A percentile compares a stretch with the other conserved stretches of the same genome.
Evolutionary conservation across 2,113 vertebrate species (phyloP).

Genomic region (Numenius arquata): DNA sequence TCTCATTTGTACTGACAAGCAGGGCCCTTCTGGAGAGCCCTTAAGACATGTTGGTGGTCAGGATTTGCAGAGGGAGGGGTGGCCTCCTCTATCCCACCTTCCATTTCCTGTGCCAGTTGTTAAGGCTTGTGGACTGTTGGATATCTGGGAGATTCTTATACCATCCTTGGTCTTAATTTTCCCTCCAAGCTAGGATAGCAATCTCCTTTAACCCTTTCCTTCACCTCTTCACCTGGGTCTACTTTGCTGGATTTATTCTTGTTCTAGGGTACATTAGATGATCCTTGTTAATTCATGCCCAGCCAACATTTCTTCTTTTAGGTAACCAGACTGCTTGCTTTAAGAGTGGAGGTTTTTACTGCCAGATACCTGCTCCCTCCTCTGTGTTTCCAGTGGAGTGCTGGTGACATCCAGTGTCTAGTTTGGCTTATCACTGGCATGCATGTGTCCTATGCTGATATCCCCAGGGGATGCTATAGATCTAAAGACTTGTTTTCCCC

Average conservation of each 20-base stretch:
- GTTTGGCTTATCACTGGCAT: not conserved
- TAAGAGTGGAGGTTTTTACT: constrained; percentile 50
- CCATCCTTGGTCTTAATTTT: not conserved
- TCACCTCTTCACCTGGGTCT: not conserved
- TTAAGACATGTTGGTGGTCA: not conserved
- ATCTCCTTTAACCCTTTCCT: not conserved
- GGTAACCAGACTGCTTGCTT: not conserved
- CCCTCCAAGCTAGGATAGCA: not conserved
- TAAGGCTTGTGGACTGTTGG: not conserved
- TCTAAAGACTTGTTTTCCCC: constrained; percentile 14
- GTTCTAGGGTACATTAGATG: not conserved
- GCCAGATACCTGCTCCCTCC: constrained; percentile 20
- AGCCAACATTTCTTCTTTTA: not conserved
- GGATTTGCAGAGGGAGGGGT: not conserved
- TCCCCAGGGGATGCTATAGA: constrained; percentile 14
- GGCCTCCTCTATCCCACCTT: not conserved
- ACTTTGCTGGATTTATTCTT: not conserved
- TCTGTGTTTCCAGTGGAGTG: constrained; percentile 32
- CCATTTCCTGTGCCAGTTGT: not conserved
- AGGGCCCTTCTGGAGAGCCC: not conserved
- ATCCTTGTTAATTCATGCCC: not conserved
- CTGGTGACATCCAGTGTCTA: constrained; percentile 57
- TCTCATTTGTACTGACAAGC: not conserved
- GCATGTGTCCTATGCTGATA: not conserved
- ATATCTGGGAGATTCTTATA: not conserved